These are phyloP conservation scores for Harpalus rufipes DNA, from an alignment of 2,888 invertebrate genomes.

Conservation along the genomic window DNA sequence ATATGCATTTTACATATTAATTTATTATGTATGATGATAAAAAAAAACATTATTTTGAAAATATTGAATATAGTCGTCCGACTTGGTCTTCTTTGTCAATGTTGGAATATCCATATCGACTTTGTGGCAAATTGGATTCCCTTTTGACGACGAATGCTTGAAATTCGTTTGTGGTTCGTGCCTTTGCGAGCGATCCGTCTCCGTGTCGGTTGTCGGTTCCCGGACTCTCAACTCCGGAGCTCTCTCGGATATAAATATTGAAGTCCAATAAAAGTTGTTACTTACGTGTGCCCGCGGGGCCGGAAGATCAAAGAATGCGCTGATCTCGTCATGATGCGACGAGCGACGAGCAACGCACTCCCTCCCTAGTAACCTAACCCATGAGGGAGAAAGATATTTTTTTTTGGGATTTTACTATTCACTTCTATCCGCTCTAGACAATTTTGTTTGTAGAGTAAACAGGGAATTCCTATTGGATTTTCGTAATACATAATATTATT, in stretches of 20 bases:
- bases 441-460: slow-evolving; percentile 15
- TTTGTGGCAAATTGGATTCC: slow-evolving; percentile 60
- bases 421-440: slow-evolving; percentile 3
- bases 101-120: slow-evolving; percentile 21
- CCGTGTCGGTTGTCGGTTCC: no score
- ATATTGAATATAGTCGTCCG: not conserved
- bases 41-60: no score
- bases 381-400: slow-evolving; percentile 31
- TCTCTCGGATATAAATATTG: slow-evolving; percentile 76
- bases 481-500: not conserved
- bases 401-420: slow-evolving; percentile 39
- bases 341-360: not conserved
- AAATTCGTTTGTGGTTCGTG: slow-evolving; percentile 44
- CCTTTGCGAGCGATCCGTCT: slow-evolving; percentile 33
- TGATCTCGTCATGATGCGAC: slow-evolving; percentile 50
- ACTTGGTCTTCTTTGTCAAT: not conserved
- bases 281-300: slow-evolving; percentile 75
- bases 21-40: no score
- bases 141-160: slow-evolving; percentile 46
- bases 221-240: slow-evolving; percentile 53
- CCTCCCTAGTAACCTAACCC: not conserved
- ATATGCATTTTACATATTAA: no score
- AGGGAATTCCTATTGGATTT: not conserved
- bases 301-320: slow-evolving; percentile 74
- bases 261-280: slow-evolving; percentile 77